phyloP scores from a whole-genome alignment of 2,888 invertebrate species.

The Bellardia pandia region DNA sequence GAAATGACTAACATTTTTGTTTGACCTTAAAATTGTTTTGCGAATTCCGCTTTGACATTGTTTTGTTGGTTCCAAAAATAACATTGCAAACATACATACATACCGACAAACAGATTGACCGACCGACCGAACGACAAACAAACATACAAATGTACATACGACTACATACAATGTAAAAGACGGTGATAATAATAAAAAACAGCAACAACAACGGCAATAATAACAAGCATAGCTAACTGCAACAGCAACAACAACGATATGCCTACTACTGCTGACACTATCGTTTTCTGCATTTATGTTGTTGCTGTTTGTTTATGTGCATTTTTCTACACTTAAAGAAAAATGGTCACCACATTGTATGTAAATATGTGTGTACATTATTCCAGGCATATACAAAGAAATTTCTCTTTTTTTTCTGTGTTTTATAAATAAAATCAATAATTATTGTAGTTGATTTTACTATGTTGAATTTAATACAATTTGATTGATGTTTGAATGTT shows the following conservation, averaged over 20 bases:
- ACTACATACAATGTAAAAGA: conserved; percentile 22
- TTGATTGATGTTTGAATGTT: background rate
- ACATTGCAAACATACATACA: conserved; percentile 35
- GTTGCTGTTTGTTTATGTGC: conserved; percentile 1
- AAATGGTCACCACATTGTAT: background rate
- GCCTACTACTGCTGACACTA: conserved; percentile 17
- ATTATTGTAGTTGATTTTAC: no score
- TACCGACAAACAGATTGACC: background rate
- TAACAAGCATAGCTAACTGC: conserved; percentile 27
- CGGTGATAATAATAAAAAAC: conserved; percentile 27
- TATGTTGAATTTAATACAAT: no score
- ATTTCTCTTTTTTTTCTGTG: no score
- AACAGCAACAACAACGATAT: conserved; percentile 2
- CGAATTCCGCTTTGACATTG: conserved; percentile 72
- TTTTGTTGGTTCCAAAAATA: conserved; percentile 71
- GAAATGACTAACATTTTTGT: conserved; percentile 70
- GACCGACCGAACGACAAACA: background rate
- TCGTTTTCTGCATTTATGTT: conserved; percentile 47
- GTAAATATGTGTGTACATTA: no score
- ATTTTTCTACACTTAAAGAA: conserved; percentile 44
- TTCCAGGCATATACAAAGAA: no score
- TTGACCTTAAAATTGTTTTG: conserved; percentile 71
- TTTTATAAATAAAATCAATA: no score
- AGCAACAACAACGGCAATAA: conserved; percentile 1
- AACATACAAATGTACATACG: background rate